Conservation (phyloP, 2,113 vertebrate species). For the Brachyhypopomus gauderio region DNA sequence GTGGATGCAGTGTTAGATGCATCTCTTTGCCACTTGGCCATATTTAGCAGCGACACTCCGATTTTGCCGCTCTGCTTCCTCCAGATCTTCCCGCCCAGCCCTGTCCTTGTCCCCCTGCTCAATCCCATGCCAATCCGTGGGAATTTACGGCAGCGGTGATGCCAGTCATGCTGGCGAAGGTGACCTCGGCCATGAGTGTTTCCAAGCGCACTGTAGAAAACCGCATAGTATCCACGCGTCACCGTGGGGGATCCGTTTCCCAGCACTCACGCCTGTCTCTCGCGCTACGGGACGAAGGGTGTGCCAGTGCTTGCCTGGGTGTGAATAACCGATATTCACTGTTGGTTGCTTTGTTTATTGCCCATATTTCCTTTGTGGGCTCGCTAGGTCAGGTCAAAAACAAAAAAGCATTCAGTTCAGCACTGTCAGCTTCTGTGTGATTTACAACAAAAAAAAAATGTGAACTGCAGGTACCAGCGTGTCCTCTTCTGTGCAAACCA, state of each 20-base stretch:
- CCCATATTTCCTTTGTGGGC: background rate
- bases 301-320: background rate
- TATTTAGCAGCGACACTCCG: slow-evolving; percentile 3
- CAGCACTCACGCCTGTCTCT: background rate
- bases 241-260: background rate
- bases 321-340: background rate
- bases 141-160: slow-evolving; percentile 63
- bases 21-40: background rate
- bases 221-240: background rate
- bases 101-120: slow-evolving; percentile 55
- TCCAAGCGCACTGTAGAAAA: slow-evolving; percentile 40
- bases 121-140: slow-evolving; percentile 63
- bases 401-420: slow-evolving; percentile 14
- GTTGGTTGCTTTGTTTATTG: slow-evolving; percentile 2
- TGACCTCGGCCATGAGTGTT: slow-evolving; percentile 63
- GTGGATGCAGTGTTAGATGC: no score
- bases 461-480: background rate
- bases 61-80: slow-evolving; percentile 53
- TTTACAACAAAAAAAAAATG: background rate
- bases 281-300: background rate
- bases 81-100: slow-evolving; percentile 61
- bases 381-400: background rate
- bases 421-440: slow-evolving; percentile 4
- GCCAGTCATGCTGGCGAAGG: slow-evolving; percentile 62
- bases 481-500: background rate